Base-by-base conservation (phyloP, 2,113 vertebrate genomes). In the Callionymus lyra region DNA sequence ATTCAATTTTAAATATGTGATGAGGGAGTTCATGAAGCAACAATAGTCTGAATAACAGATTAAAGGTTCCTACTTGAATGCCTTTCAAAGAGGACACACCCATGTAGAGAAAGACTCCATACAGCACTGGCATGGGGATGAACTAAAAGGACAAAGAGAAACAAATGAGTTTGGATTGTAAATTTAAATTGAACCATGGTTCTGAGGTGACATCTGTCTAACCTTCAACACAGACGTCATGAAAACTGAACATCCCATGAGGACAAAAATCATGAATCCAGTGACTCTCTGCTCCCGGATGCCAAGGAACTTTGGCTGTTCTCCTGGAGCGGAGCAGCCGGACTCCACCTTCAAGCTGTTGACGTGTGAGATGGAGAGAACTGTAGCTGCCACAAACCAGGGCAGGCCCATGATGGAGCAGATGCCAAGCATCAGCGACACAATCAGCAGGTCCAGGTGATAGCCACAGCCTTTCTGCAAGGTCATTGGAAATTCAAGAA, bases 21-120 rank as follows among this genome's bases (percentile, higher is more conserved):
- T 27, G 21, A 27, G 21, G 21, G 21, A 27, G 21, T 27, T 8
- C 21, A 27, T 27, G 21, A 27, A 27, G 8, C 8, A 27, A 27
- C 8, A 27, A 27, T 27, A 8, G 21, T 4, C 21, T 27, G 21
- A 8, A 8, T n/a, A n/a, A n/a, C n/a, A n/a, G n/a, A n/a, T n/a
- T n/a, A n/a, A 6, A 31, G 31, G 9, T 8, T 13, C 83, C 88
- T 86, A 87, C 93, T 88, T 97, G 93, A 70, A 97, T 97, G 76
- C 92, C 93, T 86, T 91, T 97, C 50, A 97, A 69, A 49, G 93
- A 97, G n/a, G 92, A 96, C 53, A 73, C 91, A 44, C 93, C 93
- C 93, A 97, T 97, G 68, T 97, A 97, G 71, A 97, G 91, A 65
- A 97, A 97, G 64, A 97, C 93, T 53, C 93, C 93, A 50, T 97